Conservation (phyloP, 1,140 invertebrate genomes). For the Drosophila leontia region DNA sequence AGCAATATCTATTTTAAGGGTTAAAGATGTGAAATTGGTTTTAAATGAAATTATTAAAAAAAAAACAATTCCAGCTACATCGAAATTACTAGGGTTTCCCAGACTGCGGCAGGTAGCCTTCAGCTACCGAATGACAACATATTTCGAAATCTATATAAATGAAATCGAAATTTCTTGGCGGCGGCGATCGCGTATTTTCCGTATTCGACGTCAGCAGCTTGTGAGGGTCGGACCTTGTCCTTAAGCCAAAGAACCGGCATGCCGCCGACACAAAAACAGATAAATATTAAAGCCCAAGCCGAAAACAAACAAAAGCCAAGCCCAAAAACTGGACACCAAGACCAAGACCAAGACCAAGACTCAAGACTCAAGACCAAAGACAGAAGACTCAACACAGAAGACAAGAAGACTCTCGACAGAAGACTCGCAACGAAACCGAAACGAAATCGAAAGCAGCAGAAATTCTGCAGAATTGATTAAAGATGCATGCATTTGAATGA, state of each 20-base stretch:
- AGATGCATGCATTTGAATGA: constrained; percentile 74
- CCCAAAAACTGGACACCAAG: constrained; percentile 17
- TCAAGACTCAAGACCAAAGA: background rate
- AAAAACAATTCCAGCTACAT: background rate
- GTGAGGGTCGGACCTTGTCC: constrained; percentile 74
- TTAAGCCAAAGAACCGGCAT: constrained; percentile 69
- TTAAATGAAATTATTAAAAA: too few species aligned
- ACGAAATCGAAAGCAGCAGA: constrained; percentile 62
- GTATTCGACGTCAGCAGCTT: constrained; percentile 39
- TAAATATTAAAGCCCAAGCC: constrained; percentile 31
- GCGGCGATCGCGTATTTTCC: constrained; percentile 30
- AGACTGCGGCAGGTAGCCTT: background rate
- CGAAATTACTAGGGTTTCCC: constrained; percentile 49
- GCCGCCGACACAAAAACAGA: constrained; percentile 44
- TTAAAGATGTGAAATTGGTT: too few species aligned
- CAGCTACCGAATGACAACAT: constrained; percentile 39
- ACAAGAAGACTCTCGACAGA: background rate
- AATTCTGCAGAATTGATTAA: constrained; percentile 79
- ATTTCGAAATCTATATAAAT: constrained; percentile 29
- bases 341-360: constrained; percentile 3
- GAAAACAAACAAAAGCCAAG: constrained; percentile 37
- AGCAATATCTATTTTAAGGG: constrained; percentile 3
- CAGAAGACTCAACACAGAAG: background rate
- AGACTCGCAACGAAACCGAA: constrained; percentile 16
- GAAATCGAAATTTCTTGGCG: constrained; percentile 49